A percentile compares a stretch with the other conserved stretches of the same genome.
Evolutionary conservation across 2,113 vertebrate genomes (phyloP).

Genomic region (Macroglossus sobrinus): DNA sequence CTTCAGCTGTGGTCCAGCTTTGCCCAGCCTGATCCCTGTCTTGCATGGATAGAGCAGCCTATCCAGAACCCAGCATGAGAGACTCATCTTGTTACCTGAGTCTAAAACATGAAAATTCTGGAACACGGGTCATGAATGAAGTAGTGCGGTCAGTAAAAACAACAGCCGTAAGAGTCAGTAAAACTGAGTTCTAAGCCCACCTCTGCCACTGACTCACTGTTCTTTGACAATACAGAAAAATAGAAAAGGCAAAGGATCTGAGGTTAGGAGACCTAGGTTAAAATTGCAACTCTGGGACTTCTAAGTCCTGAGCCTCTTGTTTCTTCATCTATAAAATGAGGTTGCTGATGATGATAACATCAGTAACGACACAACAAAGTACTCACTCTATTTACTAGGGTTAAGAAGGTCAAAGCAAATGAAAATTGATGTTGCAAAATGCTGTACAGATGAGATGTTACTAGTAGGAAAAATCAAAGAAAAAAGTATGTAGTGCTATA

Average conservation of each 20-base stretch:
- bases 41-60: not conserved
- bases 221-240: not conserved
- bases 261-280: not conserved
- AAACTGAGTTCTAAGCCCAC: not conserved
- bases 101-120: not conserved
- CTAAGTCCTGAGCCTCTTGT: not conserved
- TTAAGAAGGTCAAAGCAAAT: not conserved
- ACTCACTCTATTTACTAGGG: not conserved
- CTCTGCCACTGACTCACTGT: not conserved
- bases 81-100: not conserved
- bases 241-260: not conserved
- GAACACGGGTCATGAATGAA: not conserved
- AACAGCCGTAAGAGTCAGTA: not conserved
- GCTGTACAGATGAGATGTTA: not conserved
- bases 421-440: not conserved
- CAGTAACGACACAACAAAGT: not conserved
- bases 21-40: not conserved
- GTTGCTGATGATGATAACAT: not conserved
- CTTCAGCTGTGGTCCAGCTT: not conserved
- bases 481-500: not conserved
- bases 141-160: not conserved
- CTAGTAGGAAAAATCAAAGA: not conserved
- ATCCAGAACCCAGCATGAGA: not conserved
- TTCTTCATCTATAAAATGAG: not conserved
- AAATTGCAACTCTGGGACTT: not conserved